Percentiles rank a stretch among this genome's conserved stretches.
phyloP scores from a whole-genome alignment of 2,888 invertebrate genomes.

The Bursaphelenchus okinawaensis region DNA sequence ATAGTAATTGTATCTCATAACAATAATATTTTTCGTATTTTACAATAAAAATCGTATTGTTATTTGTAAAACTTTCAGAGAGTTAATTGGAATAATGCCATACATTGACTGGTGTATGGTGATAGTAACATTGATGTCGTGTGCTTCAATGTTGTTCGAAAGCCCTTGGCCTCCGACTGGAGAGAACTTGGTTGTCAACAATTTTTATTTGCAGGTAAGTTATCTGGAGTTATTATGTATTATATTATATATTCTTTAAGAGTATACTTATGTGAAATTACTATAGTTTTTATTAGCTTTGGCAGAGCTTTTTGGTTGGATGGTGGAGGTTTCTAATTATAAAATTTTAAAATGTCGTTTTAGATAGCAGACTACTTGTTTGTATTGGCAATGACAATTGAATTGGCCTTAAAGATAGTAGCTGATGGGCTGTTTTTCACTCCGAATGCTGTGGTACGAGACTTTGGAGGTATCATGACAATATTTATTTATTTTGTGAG shows the following conservation, averaged over 20 bases:
- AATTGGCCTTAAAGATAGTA: slow-evolving; percentile 85
- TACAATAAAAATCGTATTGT: too few relatives aligned
- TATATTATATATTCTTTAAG: too few relatives aligned
- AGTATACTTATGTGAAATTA: too few relatives aligned
- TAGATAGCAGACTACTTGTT: slow-evolving; percentile 86
- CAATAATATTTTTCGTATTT: too few relatives aligned
- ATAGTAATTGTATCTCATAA: too few relatives aligned
- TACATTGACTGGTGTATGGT: slow-evolving; percentile 99
- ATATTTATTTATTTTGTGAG: slow-evolving; percentile 92
- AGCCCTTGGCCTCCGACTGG: slow-evolving; percentile 69
- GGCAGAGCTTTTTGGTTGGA: too few relatives aligned
- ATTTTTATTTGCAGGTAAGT: slow-evolving; percentile 75
- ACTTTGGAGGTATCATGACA: slow-evolving; percentile 90
- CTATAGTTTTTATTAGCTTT: too few relatives aligned
- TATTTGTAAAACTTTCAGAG: slow-evolving; percentile 65
- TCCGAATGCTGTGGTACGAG: slow-evolving; percentile 94
- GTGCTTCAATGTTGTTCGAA: slow-evolving; percentile 98
- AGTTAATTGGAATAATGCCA: slow-evolving; percentile 90
- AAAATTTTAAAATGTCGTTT: neutral
- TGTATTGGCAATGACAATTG: slow-evolving; percentile 94
- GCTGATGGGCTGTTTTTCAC: slow-evolving; percentile 98
- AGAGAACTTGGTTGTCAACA: slow-evolving; percentile 76
- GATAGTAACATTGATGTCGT: slow-evolving; percentile 89
- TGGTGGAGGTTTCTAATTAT: neutral
- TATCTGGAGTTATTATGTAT: too few relatives aligned